Evolutionary conservation across 2,113 vertebrate species (phyloP).

Genomic region (Myxocyprinus asiaticus): DNA sequence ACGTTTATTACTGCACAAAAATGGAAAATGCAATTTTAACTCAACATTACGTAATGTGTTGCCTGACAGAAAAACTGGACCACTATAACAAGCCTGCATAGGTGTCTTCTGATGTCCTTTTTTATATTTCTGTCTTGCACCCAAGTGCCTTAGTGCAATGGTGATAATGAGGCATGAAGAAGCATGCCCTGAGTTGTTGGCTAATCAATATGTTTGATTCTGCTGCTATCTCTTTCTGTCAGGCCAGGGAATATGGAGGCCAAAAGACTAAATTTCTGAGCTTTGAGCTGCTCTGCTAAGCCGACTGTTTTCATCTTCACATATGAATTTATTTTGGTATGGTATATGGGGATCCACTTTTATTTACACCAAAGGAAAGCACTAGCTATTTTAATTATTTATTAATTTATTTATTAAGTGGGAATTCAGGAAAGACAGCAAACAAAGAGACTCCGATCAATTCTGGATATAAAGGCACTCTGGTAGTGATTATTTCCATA

Average conservation of each 20-base stretch:
- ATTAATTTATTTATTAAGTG: slow-evolving; percentile 17
- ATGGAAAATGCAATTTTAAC: neutral
- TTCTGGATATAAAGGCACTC: neutral
- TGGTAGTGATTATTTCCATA: too few relatives aligned
- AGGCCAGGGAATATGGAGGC: neutral
- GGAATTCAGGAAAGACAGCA: neutral
- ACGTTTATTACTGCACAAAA: neutral
- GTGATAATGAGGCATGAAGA: slow-evolving; percentile 44
- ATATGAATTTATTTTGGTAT: slow-evolving; percentile 36
- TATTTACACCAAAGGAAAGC: slow-evolving; percentile 30
- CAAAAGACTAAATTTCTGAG: slow-evolving; percentile 35
- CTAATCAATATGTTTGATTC: slow-evolving; percentile 44
- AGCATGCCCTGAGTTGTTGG: slow-evolving; percentile 38
- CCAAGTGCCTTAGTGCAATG: slow-evolving; percentile 18
- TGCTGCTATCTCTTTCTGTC: slow-evolving; percentile 10
- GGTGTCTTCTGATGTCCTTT: slow-evolving; percentile 17
- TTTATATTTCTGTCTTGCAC: slow-evolving; percentile 34
- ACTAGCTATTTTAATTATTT: slow-evolving; percentile 16
- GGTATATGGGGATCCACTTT: slow-evolving; percentile 18
- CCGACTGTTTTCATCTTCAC: slow-evolving; percentile 27
- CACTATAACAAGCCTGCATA: neutral
- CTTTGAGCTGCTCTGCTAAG: slow-evolving; percentile 30
- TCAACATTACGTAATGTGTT: slow-evolving; percentile 1
- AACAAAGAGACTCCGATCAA: neutral
- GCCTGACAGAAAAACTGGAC: slow-evolving; percentile 11